Evolutionary conservation across 2,797 vertebrate species (phyloP).

Genomic region (Parambassis ranga): DNA sequence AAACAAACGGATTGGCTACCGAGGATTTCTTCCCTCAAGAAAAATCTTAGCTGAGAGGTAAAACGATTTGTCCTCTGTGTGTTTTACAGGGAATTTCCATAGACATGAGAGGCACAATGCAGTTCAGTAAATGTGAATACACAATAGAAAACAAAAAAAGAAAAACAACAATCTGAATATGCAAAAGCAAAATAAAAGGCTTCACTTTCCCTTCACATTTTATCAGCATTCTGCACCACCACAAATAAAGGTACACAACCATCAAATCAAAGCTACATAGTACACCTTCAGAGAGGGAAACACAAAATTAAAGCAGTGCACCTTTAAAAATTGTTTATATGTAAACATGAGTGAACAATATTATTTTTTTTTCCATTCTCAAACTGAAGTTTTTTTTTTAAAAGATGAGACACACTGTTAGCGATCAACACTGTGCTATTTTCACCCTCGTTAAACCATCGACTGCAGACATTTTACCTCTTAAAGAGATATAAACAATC

Average conservation of each 20-base stretch:
- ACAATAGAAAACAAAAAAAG: slow-evolving; percentile 59
- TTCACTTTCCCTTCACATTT: slow-evolving; percentile 67
- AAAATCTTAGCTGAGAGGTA: slow-evolving; percentile 67
- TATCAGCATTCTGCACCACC: slow-evolving; percentile 52
- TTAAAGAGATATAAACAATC: slow-evolving; percentile 68
- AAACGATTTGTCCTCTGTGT: slow-evolving; percentile 69
- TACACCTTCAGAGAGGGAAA: slow-evolving; percentile 53
- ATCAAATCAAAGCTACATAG: slow-evolving; percentile 57
- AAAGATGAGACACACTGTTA: slow-evolving; percentile 55
- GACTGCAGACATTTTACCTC: slow-evolving; percentile 61
- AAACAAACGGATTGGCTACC: slow-evolving; percentile 73
- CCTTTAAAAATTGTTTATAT: slow-evolving; percentile 61
- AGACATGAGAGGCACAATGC: slow-evolving; percentile 78
- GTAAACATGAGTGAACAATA: slow-evolving; percentile 78
- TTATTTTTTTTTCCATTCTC: slow-evolving; percentile 36
- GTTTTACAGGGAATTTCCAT: slow-evolving; percentile 68
- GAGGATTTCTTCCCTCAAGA: slow-evolving; percentile 46
- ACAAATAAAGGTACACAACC: slow-evolving; percentile 57
- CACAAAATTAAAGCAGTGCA: slow-evolving; percentile 71
- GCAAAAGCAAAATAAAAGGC: slow-evolving; percentile 62
- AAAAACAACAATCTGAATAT: slow-evolving; percentile 68
- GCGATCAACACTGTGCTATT: slow-evolving; percentile 56
- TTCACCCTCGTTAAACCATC: slow-evolving; percentile 42
- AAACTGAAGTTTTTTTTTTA: slow-evolving; percentile 22
- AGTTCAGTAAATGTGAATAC: slow-evolving; percentile 69